Percentiles rank a stretch among this genome's conserved stretches.
Evolutionary conservation across 2,797 vertebrate species (phyloP).

Genomic region (Rhinatrema bivittatum): DNA sequence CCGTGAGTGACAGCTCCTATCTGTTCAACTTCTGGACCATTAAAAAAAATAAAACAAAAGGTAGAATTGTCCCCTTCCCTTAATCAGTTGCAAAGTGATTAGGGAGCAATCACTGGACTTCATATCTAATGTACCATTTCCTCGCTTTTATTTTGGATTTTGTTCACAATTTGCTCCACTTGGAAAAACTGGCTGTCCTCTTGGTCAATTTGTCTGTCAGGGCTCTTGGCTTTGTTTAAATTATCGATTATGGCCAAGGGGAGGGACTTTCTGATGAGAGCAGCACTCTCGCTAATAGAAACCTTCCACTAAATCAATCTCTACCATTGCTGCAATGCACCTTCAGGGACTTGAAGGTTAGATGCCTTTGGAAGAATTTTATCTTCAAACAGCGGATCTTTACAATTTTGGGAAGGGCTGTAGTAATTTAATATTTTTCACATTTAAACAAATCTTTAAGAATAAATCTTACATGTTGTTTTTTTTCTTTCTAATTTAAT

Average conservation of each 20-base stretch:
- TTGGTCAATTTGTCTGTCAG: slow-evolving; percentile 40
- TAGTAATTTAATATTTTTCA: neutral
- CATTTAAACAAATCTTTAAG: slow-evolving; percentile 19
- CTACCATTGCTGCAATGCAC: slow-evolving; percentile 33
- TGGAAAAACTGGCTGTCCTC: no score
- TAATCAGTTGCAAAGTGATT: no score
- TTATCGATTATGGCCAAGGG: slow-evolving; percentile 51
- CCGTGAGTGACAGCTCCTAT: no score
- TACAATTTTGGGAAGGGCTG: slow-evolving; percentile 21
- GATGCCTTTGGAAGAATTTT: slow-evolving; percentile 26
- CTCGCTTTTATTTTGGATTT: no score
- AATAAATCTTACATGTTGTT: slow-evolving; percentile 6
- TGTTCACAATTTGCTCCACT: no score
- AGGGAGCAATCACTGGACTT: no score
- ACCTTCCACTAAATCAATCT: slow-evolving; percentile 55
- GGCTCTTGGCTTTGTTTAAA: slow-evolving; percentile 50
- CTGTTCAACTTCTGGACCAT: no score
- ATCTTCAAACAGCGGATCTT: slow-evolving; percentile 29
- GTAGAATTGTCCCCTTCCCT: no score
- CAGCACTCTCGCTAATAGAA: slow-evolving; percentile 52
- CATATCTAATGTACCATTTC: no score
- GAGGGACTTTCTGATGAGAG: slow-evolving; percentile 42
- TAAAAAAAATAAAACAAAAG: no score
- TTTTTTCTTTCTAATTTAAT: no score
- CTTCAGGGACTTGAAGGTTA: slow-evolving; percentile 28